Base-by-base conservation (phyloP, 2,113 vertebrate genomes). In the Callorhinus ursinus region DNA sequence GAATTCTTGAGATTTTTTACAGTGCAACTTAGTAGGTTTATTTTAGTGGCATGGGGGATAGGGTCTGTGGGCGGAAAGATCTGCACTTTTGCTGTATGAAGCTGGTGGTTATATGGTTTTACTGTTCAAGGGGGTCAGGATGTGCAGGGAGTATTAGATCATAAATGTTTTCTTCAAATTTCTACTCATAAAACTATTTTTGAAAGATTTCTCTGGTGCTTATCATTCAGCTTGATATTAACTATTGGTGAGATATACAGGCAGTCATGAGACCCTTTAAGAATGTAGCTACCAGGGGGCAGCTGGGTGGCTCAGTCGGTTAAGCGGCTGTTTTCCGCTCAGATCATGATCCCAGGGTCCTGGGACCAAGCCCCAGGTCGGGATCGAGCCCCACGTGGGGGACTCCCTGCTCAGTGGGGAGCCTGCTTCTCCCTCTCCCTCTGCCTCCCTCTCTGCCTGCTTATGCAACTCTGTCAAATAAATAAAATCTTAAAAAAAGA, bases 301-400 rank as follows among this genome's bases (percentile, higher is more conserved):
- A 26, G 12, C 61, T 28, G 26, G 4, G 61, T 63, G 61, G 26
- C 61, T 31, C 61, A 63, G 61, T 31, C 4, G 13, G 13, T 63
- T 63, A 63, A 63, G 61, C 61, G 26, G 4, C 61, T 31, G 26
- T 26, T 26, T 63, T 63, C 12, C 4, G 61, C 1, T 63, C 61
- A 63, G 61, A 26, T 63, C 61, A 63, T 4, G 5, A 31, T 63
- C 26, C 61, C 11, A 31, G 26, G 61, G 11, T 63, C 61, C 61
- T 63, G 1, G 5, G 28, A 65, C 31, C 4, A 1, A 31, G 61
- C 26, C 2, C 12, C 28, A 14, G 5, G 1, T 31, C 12, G 3
- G 61, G 26, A 39, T 39, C 4, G 1, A 28, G 61, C 26, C 1
- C 11, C 26, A 13, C 13, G 4, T 65, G 10, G 12, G 61, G 28